Conservation (phyloP, 2,797 vertebrate genomes). For the Dromococcyx pavoninus region DNA sequence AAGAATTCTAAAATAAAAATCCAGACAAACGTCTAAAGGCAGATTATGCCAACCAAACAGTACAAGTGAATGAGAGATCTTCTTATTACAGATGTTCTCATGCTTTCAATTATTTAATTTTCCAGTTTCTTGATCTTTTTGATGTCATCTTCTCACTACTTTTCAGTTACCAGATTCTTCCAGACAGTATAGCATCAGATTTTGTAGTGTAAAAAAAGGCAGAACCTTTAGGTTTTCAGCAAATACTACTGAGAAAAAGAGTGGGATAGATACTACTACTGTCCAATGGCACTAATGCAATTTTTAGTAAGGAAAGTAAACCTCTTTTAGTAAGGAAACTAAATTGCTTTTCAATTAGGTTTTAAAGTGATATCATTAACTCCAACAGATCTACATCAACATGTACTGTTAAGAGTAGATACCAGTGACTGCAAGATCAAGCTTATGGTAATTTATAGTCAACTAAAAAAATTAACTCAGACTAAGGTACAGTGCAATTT, state of each 20-base stretch:
- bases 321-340: neutral
- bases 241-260: neutral
- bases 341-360: neutral
- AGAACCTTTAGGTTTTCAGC: neutral
- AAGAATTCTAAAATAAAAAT: conserved; percentile 3
- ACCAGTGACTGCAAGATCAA: neutral
- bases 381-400: neutral
- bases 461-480: neutral
- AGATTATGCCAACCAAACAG: neutral
- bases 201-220: neutral
- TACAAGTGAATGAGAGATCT: neutral
- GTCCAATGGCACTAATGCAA: neutral
- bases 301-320: neutral
- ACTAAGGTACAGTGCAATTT: neutral
- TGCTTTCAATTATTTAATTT: neutral
- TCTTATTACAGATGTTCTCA: neutral
- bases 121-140: neutral
- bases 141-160: neutral
- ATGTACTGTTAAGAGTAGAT: neutral
- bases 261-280: neutral
- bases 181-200: neutral
- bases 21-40: neutral
- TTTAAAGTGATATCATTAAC: neutral
- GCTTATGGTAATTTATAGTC: neutral
- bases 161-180: neutral